These are phyloP conservation scores for Myanophis thanlyinensis DNA, from an alignment of 2,113 vertebrate genomes.

Conservation along the genomic window DNA sequence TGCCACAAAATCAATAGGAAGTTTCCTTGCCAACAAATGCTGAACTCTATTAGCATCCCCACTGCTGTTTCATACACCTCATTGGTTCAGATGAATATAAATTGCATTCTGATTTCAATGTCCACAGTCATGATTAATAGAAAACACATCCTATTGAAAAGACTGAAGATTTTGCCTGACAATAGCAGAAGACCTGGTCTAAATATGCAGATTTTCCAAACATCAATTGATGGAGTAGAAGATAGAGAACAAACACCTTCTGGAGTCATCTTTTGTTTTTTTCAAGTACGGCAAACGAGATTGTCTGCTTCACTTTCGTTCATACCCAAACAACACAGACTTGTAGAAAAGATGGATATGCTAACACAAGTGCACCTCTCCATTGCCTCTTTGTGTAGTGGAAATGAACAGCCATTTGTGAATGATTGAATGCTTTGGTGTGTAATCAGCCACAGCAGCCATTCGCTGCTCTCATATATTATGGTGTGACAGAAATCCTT, in stretches of 20 bases:
- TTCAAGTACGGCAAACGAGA: neutral
- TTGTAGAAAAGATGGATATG: constrained; percentile 9
- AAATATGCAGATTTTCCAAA: neutral
- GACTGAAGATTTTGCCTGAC: neutral
- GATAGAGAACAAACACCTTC: neutral
- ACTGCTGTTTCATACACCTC: neutral
- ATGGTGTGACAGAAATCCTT: constrained; percentile 45
- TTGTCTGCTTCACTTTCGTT: neutral
- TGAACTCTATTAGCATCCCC: neutral
- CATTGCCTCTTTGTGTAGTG: neutral
- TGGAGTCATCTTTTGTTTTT: neutral
- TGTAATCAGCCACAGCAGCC: constrained; percentile 30
- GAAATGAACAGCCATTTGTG: constrained; percentile 26
- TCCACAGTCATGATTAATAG: neutral
- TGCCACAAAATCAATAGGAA: neutral
- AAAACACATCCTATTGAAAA: neutral
- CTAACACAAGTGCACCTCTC: neutral
- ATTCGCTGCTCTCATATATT: constrained; percentile 29
- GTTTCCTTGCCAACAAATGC: neutral
- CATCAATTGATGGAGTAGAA: neutral
- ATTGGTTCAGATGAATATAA: neutral
- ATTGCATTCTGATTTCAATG: neutral
- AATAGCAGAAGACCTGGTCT: neutral
- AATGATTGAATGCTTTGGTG: constrained; percentile 33
- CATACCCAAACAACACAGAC: neutral